Evolutionary conservation across 2,113 vertebrate species (phyloP), one percentile per base, ranked within the genome.

Genomic region (Cnemophilus loriae): DNA sequence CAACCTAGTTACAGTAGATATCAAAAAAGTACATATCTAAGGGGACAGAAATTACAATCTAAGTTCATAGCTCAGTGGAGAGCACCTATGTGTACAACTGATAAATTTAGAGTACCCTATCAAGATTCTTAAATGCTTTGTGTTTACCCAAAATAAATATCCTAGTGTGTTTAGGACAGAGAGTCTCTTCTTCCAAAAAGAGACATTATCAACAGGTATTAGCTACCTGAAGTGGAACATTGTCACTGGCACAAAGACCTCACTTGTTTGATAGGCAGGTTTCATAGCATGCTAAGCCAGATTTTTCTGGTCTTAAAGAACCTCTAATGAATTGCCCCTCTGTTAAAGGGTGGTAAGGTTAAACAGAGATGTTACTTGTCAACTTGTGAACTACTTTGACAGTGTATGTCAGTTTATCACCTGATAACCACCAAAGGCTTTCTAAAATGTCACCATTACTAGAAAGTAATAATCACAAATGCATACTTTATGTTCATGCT

Each of bases 321-420:
- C 53, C 32, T 81, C 41, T 93, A 87, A 69, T 55, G 78, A 88
- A 74, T 78, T 87, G 39, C 42, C 49, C 87, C 37, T 64, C 63
- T 83, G 50, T 94, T 88, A 56, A n/a, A 57, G 76, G 28, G 13
- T 84, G 57, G 30, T 77, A 50, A 86, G 83, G 59, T 83, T 89
- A 92, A 84, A 91, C 30, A 81, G 59, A 94, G 83, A 91, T 52
- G 89, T 46, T 79, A 52, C 42, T 59, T 89, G 61, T 93, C n/a
- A 77, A 46, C 41, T 53, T 55, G n/a, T 91, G 82, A 95, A 87
- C 95, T 94, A 71, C 80, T 95, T 95, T 95, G 92, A 75, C 78
- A 79, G 52, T 42, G 46, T 87, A 75, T 42, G 21, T 82, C 32
- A 63, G 16, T 84, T 63, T 81, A 84, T 95, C 84, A 50, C 50